Base-by-base conservation (phyloP, 35 echinoderm and acorn worm genomes). In the Hemicentrotus pulcherrimus region DNA sequence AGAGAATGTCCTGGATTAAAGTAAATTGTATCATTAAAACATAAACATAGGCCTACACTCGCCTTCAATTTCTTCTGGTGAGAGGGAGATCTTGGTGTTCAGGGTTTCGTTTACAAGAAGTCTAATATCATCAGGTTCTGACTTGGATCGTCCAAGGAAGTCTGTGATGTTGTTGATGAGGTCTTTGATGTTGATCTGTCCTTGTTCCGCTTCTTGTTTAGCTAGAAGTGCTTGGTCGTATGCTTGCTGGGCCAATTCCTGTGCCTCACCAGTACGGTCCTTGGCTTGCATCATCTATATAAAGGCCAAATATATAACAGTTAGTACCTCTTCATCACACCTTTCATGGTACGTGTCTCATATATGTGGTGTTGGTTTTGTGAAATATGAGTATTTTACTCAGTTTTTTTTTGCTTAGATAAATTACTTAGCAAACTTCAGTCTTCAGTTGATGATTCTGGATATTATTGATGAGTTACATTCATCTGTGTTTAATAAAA, bases 81-180 rank as follows among this genome's bases (percentile, higher is more conserved):
- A 97, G 31, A 96, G 94, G 7, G 98, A 98, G 5, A 99, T 99
- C 94, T 95, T 95, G 4, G 95, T 99, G 31, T 47, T 96, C 19
- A 98, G 94, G 33, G 97, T 95, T n/a, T 60, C 48, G 16, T 94
- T 93, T 16, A 96, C 98, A 48, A 96, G 94, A 14, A 90, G 86
- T 33, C 95, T 30, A 31, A 99, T 95, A 41, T 96, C 91, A 30
- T 95, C 94, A n/a, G 96, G 97, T 24, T 94, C 96, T 24, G 97
- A 97, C 32, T 95, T 91, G 19, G 91, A 86, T 6, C 86, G 87
- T 1, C 91, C 86, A 9, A 99, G 91, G 96, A 98, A 97, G 85
- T 99, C 95, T 47, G 94, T 98, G 94, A 99, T 98, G 48, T 96
- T 96, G 55, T 96, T 94, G 24, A 99, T 96, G 30, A 99, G 92